phyloP scores from a whole-genome alignment of 2,888 invertebrate species.

The Lasioglossum pauxillum region DNA sequence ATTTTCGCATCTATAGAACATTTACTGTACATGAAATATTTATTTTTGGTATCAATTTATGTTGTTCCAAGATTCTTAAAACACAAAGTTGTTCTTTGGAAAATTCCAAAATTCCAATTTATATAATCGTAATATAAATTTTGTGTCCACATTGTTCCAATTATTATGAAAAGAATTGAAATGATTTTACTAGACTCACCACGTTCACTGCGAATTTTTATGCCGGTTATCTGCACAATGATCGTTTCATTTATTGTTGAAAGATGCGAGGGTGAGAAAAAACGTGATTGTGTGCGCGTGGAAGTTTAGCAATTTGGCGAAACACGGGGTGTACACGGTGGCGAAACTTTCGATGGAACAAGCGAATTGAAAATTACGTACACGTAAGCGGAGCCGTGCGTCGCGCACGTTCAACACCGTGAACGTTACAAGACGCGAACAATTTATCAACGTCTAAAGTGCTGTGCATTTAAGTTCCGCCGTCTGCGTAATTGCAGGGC shows the following conservation, averaged over 20 bases:
- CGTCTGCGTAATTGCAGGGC: slow-evolving; percentile 27
- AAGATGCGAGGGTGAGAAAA: background rate
- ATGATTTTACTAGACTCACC: background rate
- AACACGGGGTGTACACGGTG: background rate
- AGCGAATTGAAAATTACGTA: slow-evolving; percentile 39
- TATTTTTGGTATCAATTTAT: too few species aligned
- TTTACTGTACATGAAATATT: too few species aligned
- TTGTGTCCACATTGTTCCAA: background rate
- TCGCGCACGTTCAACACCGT: slow-evolving; percentile 8
- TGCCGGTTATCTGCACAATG: background rate
- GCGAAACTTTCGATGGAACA: slow-evolving; percentile 26
- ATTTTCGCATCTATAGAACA: too few species aligned
- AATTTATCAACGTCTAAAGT: slow-evolving; percentile 49
- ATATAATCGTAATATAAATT: background rate
- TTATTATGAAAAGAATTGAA: background rate
- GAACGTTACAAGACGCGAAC: slow-evolving; percentile 37
- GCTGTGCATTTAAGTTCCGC: slow-evolving; percentile 29
- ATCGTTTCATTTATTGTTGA: background rate
- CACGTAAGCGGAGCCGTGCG: slow-evolving; percentile 9
- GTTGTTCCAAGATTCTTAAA: too few species aligned
- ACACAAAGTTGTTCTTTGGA: too few species aligned
- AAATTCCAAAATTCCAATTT: too few species aligned
- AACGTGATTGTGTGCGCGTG: background rate
- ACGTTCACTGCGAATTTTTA: background rate
- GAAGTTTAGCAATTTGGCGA: slow-evolving; percentile 5